Conservation (phyloP, 35 echinoderm and acorn worm genomes). For the Heliocidaris tuberculata region DNA sequence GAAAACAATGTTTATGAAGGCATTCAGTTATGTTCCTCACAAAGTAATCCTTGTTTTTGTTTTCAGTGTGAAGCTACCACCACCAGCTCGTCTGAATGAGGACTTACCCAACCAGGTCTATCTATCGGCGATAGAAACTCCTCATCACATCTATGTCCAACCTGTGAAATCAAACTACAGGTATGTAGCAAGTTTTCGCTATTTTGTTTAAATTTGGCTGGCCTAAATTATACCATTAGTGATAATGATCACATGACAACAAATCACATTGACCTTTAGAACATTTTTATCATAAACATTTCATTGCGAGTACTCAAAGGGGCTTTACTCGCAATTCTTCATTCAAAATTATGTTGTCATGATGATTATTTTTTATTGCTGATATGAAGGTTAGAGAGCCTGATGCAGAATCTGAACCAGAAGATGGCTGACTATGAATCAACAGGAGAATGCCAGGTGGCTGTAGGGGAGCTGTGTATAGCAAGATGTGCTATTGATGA, state of each 20-base stretch:
- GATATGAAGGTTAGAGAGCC: neutral
- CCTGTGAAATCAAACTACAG: slow-evolving; percentile 17
- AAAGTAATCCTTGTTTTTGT: neutral
- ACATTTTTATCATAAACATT: no score
- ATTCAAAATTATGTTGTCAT: neutral
- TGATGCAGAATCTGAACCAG: slow-evolving; percentile 31
- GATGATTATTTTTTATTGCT: neutral
- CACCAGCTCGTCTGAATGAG: slow-evolving; percentile 14
- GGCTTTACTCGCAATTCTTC: no score
- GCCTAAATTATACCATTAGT: no score
- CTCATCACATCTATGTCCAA: slow-evolving; percentile 36
- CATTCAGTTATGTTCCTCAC: no score
- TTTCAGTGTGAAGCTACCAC: slow-evolving; percentile 33
- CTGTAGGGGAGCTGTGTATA: slow-evolving; percentile 11
- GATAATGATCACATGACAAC: no score
- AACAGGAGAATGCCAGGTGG: neutral
- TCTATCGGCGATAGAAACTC: slow-evolving; percentile 21
- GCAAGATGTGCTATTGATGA: slow-evolving; percentile 5
- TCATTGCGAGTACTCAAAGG: no score
- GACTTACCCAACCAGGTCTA: neutral
- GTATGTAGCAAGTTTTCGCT: neutral
- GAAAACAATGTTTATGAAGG: no score
- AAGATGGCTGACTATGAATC: neutral
- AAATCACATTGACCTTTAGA: no score
- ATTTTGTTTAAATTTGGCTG: no score